Conservation (phyloP, 2,888 invertebrate species). For the Dryobotodes eremita region DNA sequence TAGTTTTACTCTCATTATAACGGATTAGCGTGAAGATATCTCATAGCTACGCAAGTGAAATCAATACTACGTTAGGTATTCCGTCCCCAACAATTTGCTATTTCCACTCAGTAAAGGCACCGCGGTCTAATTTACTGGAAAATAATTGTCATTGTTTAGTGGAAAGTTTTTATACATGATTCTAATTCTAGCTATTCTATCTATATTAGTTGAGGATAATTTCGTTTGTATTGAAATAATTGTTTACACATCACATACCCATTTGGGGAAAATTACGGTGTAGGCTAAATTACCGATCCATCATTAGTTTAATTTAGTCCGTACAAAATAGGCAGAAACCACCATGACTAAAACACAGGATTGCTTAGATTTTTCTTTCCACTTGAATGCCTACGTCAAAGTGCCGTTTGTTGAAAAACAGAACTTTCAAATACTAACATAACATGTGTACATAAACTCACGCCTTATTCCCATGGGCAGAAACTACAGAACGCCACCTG, state of each 20-base stretch:
- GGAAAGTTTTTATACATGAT: background rate
- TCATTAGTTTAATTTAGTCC: background rate
- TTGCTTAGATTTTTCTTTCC: background rate
- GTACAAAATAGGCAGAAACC: background rate
- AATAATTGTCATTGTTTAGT: slow-evolving; percentile 6
- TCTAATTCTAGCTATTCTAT: background rate
- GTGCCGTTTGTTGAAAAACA: background rate
- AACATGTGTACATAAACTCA: background rate
- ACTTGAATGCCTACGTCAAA: background rate
- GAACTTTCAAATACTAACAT: background rate
- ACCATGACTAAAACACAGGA: background rate
- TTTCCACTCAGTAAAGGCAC: slow-evolving; percentile 28
- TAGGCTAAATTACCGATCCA: background rate
- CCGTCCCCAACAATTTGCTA: slow-evolving; percentile 36
- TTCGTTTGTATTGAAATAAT: background rate
- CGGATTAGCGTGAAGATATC: slow-evolving; percentile 48
- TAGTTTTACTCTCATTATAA: slow-evolving; percentile 44
- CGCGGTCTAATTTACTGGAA: background rate
- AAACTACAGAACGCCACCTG: background rate
- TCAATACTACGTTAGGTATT: slow-evolving; percentile 51
- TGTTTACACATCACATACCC: background rate
- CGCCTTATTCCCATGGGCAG: background rate
- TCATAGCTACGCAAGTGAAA: slow-evolving; percentile 57
- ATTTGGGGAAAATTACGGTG: background rate
- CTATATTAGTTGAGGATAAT: background rate